Base-by-base conservation (phyloP, 2,113 vertebrate genomes). In the Grallaria varia region DNA sequence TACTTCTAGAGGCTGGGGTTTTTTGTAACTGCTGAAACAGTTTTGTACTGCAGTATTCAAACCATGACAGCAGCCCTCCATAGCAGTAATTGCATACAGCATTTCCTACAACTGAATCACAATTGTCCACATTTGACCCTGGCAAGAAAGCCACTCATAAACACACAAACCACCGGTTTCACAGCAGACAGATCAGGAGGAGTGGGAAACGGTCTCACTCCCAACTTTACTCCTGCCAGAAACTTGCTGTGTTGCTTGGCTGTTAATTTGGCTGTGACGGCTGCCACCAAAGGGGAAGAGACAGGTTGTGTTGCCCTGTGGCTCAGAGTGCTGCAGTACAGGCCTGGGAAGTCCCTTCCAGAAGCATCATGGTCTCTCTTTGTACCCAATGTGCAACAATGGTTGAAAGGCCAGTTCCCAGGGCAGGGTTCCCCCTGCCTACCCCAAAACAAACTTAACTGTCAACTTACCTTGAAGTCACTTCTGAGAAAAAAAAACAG, bases 271-370 rank as follows among this genome's bases (percentile, higher is more conserved):
- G 20, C 58, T 78, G 25, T 27, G 31, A 31, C 0, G 0, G 31
- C 35, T 93, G 53, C 47, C 49, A 50, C 49, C 53, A 27, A 69
- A 80, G 15, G 19, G 8, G 7, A 91, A 91, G 9, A 56, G 25
- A 40, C 27, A 68, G 25, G 21, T 22, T 73, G 14, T 47, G 39
- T 3, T 9, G 4, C 21, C 53, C 2, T 0, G 2, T 27, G n/a
- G 14, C 58, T 17, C 20, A n/a, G n/a, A 82, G n/a, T 7, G 2
- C 44, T 52, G 49, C 23, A 80, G n/a, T 7, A 59, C 31, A 53
- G 37, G 3, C 5, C 31, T 55, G 45, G 52, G n/a, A 42, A 80
- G 35, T 1, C 14, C 58, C 14, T n/a, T 88, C 37, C 52, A 62
- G 67, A 62, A 73, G n/a, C 22, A 83, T 25, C 9, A 7, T 2